Evolutionary conservation across 30 jellyfish, hydroid and myxozoan species (phyloP).

Genomic region (Pelagia noctiluca): DNA sequence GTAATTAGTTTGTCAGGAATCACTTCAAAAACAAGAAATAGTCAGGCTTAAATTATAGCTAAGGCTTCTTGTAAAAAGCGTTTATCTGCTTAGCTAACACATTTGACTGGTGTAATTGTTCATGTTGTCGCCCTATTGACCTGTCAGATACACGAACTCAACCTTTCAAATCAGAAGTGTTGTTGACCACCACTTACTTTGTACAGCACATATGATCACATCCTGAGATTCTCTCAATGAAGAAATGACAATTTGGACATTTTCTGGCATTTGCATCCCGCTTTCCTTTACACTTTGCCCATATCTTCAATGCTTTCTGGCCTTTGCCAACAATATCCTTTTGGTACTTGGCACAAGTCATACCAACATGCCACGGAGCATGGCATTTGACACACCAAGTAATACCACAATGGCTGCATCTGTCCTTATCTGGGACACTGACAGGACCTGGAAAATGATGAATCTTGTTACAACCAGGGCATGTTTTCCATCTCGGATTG

Average conservation of each 20-base stretch:
- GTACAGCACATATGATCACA: constrained; percentile 92
- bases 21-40: neutral
- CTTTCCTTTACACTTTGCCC: constrained; percentile 87
- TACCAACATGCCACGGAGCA: constrained; percentile 91
- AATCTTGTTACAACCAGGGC: constrained; percentile 89
- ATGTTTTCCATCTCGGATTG: constrained; percentile 79
- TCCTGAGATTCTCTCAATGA: constrained; percentile 83
- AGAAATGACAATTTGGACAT: constrained; percentile 85
- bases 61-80: too few relatives aligned
- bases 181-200: constrained; percentile 35
- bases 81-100: too few relatives aligned
- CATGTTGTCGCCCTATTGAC: too few relatives aligned
- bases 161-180: neutral
- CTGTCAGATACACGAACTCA: too few relatives aligned
- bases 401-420: constrained; percentile 62
- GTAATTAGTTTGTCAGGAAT: neutral
- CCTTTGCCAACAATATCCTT: constrained; percentile 83
- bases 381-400: constrained; percentile 86
- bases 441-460: constrained; percentile 46
- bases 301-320: constrained; percentile 71
- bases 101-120: too few relatives aligned
- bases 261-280: constrained; percentile 75
- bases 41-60: too few relatives aligned
- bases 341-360: constrained; percentile 73
- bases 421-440: constrained; percentile 51